Percentiles rank a stretch among this genome's conserved stretches.
Evolutionary conservation across 2,113 vertebrate species (phyloP).

Genomic region (Orthonyx spaldingii): DNA sequence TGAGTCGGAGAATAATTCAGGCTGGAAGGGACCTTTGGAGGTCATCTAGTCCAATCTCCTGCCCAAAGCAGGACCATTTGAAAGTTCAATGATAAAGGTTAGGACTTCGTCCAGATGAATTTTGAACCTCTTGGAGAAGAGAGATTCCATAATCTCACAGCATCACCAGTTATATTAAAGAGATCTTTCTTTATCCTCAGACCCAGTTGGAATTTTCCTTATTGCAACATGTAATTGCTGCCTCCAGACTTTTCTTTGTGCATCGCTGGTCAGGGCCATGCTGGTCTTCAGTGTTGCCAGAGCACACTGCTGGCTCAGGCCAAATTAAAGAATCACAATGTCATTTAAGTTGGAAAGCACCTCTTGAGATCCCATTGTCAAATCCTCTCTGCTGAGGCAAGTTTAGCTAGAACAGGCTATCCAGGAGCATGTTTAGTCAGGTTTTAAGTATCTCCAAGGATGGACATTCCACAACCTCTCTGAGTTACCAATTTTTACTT

Average conservation of each 20-base stretch:
- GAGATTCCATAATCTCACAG: neutral
- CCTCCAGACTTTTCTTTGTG: neutral
- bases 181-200: neutral
- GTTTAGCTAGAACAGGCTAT: neutral
- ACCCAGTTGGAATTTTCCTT: neutral
- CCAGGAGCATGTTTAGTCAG: neutral
- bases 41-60: neutral
- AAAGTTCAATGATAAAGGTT: neutral
- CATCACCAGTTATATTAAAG: neutral
- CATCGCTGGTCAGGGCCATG: neutral
- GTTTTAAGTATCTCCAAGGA: neutral
- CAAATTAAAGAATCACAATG: neutral
- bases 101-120: neutral
- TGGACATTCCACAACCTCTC: neutral
- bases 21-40: neutral
- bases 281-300: neutral
- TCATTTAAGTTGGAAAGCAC: neutral
- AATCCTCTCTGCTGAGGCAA: neutral
- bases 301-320: neutral
- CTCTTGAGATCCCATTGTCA: neutral
- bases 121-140: neutral
- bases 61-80: neutral
- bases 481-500: neutral
- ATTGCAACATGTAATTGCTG: neutral
- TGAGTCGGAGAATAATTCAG: neutral